Evolutionary conservation across 2,797 vertebrate species (phyloP).

Genomic region (Myotis planiceps): DNA sequence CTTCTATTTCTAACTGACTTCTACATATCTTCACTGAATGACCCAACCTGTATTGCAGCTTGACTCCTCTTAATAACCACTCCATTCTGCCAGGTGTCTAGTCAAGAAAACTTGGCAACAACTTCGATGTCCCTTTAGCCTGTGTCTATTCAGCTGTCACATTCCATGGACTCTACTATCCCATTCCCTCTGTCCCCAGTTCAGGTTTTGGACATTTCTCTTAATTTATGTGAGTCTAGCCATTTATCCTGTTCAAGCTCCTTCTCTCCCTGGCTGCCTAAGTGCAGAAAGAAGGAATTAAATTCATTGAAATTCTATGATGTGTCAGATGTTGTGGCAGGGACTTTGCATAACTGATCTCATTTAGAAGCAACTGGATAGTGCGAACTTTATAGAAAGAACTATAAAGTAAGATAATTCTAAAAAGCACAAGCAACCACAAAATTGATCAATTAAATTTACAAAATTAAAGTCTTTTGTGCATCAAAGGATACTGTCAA

Average conservation of each 20-base stretch:
- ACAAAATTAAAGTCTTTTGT: constrained; percentile 7
- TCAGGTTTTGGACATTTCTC: constrained; percentile 17
- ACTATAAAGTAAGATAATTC: constrained; percentile 47
- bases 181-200: not conserved
- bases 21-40: not conserved
- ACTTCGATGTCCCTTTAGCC: not conserved
- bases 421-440: not conserved
- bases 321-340: constrained; percentile 64
- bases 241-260: constrained; percentile 56
- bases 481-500: not conserved
- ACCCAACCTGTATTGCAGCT: not conserved
- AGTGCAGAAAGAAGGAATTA: constrained; percentile 49
- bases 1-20: not conserved
- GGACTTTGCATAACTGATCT: constrained; percentile 70
- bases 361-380: constrained; percentile 50
- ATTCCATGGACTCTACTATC: not conserved
- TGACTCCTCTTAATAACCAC: not conserved
- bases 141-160: not conserved
- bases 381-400: constrained; percentile 19
- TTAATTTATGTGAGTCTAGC: constrained; percentile 25
- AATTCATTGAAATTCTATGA: constrained; percentile 70
- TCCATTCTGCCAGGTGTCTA: not conserved
- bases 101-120: constrained; percentile 19
- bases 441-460: not conserved
- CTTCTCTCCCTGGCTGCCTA: constrained; percentile 57